Evolutionary conservation across 2,113 vertebrate species (phyloP).

Genomic region (Laticauda laticaudata): DNA sequence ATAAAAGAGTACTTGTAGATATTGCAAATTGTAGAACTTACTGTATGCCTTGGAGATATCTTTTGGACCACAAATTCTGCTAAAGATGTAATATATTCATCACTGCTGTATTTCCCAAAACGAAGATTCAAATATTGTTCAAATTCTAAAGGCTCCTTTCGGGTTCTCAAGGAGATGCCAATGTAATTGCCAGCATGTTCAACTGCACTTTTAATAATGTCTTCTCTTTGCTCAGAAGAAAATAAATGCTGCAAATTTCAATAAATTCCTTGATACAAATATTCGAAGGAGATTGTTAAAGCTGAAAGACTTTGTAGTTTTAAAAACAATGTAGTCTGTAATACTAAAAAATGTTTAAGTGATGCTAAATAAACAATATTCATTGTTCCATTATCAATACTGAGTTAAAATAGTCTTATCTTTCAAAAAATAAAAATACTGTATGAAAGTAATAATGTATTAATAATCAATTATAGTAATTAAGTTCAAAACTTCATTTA

Average conservation of each 20-base stretch:
- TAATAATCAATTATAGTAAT: not conserved
- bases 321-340: not conserved
- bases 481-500: not conserved
- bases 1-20: conserved; percentile 22
- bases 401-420: not conserved
- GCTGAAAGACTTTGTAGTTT: not conserved
- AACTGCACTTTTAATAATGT: conserved; percentile 93
- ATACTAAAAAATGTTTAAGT: not conserved
- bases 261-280: not conserved
- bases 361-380: not conserved
- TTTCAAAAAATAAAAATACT: not conserved
- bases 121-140: conserved; percentile 87
- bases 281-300: not conserved
- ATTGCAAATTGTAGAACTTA: conserved; percentile 66
- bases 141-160: conserved; percentile 89
- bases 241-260: conserved; percentile 86
- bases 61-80: conserved; percentile 98
- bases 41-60: conserved; percentile 87
- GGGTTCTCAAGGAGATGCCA: conserved; percentile 86
- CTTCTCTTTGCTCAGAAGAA: conserved; percentile 94
- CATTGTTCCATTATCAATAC: not conserved
- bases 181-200: conserved; percentile 97
- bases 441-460: not conserved
- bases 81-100: conserved; percentile 95
- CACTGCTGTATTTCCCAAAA: conserved; percentile 94